Conservation (phyloP, 2,113 vertebrate genomes). For the Mionectes macconnelli region DNA sequence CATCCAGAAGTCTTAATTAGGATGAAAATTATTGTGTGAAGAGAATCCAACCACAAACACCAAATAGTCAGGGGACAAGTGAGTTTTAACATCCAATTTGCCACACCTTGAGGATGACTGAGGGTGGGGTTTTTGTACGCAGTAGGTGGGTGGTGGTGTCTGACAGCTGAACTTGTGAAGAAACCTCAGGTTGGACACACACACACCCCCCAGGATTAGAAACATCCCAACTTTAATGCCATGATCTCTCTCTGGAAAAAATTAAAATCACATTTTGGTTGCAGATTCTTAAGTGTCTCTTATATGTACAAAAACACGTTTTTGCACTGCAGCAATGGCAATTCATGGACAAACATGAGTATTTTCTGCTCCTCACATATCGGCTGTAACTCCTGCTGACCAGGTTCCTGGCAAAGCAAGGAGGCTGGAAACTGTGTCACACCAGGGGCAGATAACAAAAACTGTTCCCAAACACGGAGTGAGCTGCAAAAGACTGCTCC, state of each 20-base stretch:
- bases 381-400: background rate
- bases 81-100: background rate
- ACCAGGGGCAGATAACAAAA: fast-evolving
- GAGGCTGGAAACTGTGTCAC: background rate
- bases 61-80: background rate
- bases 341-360: fast-evolving
- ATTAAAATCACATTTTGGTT: background rate
- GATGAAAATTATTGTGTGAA: background rate
- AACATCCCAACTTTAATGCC: background rate
- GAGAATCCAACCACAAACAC: background rate
- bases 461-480: background rate
- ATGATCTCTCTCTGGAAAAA: background rate
- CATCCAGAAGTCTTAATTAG: conserved; percentile 28
- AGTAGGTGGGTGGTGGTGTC: background rate
- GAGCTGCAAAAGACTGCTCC: background rate
- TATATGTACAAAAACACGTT: fast-evolving
- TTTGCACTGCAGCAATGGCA: background rate
- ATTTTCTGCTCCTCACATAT: background rate
- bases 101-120: background rate
- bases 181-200: background rate
- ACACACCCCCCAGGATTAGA: background rate
- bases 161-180: background rate
- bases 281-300: background rate
- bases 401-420: fast-evolving
- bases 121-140: background rate